Conservation (phyloP, 2,888 invertebrate genomes). For the Parasteatoda lunata region DNA sequence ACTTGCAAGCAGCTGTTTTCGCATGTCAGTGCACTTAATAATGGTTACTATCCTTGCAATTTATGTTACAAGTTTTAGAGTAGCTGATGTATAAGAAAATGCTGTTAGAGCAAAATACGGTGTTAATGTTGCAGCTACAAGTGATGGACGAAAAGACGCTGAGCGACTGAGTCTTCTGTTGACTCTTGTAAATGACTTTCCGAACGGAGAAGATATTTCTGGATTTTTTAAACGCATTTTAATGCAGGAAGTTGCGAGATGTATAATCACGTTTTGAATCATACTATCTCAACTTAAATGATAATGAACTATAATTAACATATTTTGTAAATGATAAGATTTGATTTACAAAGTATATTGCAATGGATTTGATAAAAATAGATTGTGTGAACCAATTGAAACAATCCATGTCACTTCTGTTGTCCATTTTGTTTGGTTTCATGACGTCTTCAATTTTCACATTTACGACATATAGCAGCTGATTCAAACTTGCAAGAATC, state of each 20-base stretch:
- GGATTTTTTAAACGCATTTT: not conserved
- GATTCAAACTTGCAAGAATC: not conserved
- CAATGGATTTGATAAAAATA: too few species aligned
- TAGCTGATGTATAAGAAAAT: slow-evolving; percentile 3
- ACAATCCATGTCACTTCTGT: not conserved
- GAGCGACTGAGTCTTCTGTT: not conserved
- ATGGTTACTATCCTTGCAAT: not conserved
- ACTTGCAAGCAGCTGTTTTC: not conserved
- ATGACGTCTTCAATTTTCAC: not conserved
- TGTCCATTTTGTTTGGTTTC: not conserved
- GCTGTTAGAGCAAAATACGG: slow-evolving; percentile 3
- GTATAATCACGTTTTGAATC: not conserved
- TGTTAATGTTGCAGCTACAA: not conserved
- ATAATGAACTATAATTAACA: too few species aligned
- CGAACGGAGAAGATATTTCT: not conserved
- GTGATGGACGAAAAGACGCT: not conserved
- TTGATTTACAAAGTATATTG: too few species aligned
- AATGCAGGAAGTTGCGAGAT: not conserved
- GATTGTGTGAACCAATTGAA: not conserved
- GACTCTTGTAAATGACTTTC: not conserved
- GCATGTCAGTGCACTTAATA: not conserved
- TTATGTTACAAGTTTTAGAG: slow-evolving; percentile 10
- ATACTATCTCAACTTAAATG: not conserved
- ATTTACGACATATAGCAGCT: not conserved
- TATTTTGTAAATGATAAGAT: too few species aligned